phyloP scores from a whole-genome alignment of 2,888 invertebrate species.

The Trichacis sp. region DNA sequence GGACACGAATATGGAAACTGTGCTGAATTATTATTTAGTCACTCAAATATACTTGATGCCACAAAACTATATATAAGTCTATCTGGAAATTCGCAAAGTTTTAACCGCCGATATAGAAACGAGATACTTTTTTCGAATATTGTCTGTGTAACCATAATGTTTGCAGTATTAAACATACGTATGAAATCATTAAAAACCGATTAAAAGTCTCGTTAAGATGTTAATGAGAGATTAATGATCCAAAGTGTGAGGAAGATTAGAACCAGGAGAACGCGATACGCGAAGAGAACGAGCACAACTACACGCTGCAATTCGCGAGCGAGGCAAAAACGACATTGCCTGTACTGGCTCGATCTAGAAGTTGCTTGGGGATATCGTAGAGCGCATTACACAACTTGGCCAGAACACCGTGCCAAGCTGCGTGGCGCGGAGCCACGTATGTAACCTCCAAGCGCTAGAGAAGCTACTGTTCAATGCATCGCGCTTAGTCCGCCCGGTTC shows the following conservation, averaged over 20 bases:
- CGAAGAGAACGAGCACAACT: conserved; percentile 36
- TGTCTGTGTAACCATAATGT: no score
- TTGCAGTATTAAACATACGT: no score
- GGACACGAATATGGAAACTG: neutral
- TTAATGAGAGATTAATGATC: no score
- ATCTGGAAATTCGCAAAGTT: no score
- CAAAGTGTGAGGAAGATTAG: neutral
- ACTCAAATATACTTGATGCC: no score
- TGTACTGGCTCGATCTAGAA: conserved; percentile 36
- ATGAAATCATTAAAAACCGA: no score
- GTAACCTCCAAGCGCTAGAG: conserved; percentile 43
- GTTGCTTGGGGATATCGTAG: conserved; percentile 38
- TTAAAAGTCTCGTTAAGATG: no score
- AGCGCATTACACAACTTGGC: conserved; percentile 52
- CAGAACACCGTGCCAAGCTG: conserved; percentile 56
- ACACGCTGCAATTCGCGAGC: conserved; percentile 28
- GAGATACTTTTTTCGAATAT: no score
- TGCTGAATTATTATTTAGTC: no score
- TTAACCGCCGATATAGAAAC: no score
- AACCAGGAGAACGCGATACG: conserved; percentile 2
- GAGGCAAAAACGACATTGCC: conserved; percentile 32
- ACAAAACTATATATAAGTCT: no score
- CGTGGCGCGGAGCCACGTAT: conserved; percentile 53
- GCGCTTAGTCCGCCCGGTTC: no score
- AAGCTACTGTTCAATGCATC: neutral